These are phyloP conservation scores for Delphinus delphis DNA, from an alignment of 2,113 vertebrate species.

Conservation along the genomic window DNA sequence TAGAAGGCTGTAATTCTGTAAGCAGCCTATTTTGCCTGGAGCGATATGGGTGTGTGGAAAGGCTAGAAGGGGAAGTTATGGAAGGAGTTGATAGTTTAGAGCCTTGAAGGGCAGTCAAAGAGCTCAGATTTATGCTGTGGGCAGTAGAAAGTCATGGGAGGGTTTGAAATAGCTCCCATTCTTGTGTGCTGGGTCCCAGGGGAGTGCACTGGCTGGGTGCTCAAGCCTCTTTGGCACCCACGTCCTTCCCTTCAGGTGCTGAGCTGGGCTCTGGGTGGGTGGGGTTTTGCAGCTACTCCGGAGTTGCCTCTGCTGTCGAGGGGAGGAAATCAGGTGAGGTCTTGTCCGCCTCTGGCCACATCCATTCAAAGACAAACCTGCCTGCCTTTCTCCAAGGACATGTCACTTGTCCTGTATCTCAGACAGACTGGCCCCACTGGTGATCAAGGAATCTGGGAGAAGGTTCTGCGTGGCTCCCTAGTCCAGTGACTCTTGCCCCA, in stretches of 20 bases:
- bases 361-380: background rate
- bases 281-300: conserved; percentile 22
- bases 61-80: background rate
- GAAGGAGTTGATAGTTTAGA: background rate
- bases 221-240: background rate
- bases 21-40: background rate
- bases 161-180: background rate
- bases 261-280: background rate
- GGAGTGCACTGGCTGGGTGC: background rate
- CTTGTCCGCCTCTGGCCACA: background rate
- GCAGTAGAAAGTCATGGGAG: background rate
- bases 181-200: background rate
- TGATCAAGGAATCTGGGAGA: background rate
- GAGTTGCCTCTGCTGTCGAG: background rate
- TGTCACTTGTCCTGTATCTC: background rate
- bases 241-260: background rate
- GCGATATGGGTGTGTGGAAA: background rate
- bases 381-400: background rate
- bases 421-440: background rate
- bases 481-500: conserved; percentile 39
- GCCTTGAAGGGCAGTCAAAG: background rate
- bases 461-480: background rate
- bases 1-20: background rate
- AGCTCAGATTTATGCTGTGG: background rate
- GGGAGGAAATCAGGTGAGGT: conserved; percentile 25